These are phyloP conservation scores for Micronycteris hirsuta DNA, from an alignment of 2,113 vertebrate species.

Conservation along the genomic window DNA sequence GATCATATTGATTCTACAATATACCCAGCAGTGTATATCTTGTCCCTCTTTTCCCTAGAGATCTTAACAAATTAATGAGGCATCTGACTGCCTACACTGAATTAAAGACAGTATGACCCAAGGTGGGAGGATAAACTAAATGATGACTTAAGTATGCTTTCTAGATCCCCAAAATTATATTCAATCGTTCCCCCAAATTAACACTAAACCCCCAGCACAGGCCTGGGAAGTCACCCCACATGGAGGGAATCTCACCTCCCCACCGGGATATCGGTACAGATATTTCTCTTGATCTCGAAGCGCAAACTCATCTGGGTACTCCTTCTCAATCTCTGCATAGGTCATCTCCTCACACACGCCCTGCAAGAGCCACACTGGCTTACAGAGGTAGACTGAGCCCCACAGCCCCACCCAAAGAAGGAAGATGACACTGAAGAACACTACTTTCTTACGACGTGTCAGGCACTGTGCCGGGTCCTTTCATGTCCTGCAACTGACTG, in stretches of 20 bases:
- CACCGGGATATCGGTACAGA: conserved; percentile 97
- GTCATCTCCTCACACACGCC: conserved; percentile 98
- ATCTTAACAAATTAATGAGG: background rate
- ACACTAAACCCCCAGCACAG: background rate
- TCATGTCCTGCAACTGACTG: background rate
- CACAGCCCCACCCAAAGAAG: background rate
- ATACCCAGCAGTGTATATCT: background rate
- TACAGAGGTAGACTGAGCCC: background rate
- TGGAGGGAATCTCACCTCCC: conserved; percentile 85
- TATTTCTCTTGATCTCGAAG: conserved; percentile 97
- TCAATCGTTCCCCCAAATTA: background rate
- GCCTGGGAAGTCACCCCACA: fast-evolving
- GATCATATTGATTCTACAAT: background rate
- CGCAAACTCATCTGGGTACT: conserved; percentile 94
- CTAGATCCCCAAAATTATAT: background rate
- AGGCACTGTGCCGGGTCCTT: background rate
- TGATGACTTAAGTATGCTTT: background rate
- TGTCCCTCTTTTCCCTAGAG: background rate
- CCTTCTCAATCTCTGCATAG: conserved; percentile 91
- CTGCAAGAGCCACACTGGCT: conserved; percentile 72
- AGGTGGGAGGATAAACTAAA: background rate
- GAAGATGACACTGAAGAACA: background rate
- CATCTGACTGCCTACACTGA: background rate
- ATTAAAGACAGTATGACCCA: background rate
- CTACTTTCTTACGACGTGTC: background rate